Evolutionary conservation across 92 coral and sea anemone species (phyloP).

Genomic region (Umimayanthus chanpuru): DNA sequence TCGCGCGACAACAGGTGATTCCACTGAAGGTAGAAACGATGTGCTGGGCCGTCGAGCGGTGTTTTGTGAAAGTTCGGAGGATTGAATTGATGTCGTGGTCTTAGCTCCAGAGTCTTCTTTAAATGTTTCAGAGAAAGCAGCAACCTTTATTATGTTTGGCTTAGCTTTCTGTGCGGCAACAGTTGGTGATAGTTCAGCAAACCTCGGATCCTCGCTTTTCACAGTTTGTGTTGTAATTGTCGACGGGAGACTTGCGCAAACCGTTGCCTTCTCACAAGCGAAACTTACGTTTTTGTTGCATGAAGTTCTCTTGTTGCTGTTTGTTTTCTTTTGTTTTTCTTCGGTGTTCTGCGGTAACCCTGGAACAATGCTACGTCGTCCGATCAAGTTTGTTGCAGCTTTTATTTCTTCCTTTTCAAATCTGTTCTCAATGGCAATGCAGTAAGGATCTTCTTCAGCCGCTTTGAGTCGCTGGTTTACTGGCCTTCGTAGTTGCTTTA

Average conservation of each 20-base stretch:
- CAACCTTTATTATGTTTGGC: not conserved
- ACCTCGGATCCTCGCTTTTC: not conserved
- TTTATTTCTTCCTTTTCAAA: slow-evolving; percentile 23
- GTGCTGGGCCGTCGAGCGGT: slow-evolving; percentile 27
- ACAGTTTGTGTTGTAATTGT: not conserved
- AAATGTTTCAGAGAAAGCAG: not conserved
- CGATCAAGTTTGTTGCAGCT: not conserved
- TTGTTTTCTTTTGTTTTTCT: slow-evolving; percentile 18
- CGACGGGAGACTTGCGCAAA: not conserved
- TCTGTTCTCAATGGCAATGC: slow-evolving; percentile 38
- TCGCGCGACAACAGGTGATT: not conserved
- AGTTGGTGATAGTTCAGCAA: not conserved
- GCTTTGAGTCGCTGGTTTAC: slow-evolving; percentile 45
- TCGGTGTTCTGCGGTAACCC: slow-evolving; percentile 16
- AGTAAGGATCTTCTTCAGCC: slow-evolving; percentile 2
- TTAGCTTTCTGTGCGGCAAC: not conserved
- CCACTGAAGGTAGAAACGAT: not conserved
- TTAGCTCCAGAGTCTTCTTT: not conserved
- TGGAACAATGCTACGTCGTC: not conserved
- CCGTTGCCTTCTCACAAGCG: not conserved
- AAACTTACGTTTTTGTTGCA: slow-evolving; percentile 5
- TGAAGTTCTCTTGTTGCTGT: not conserved
- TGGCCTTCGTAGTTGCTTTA: slow-evolving; percentile 73
- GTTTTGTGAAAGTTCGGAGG: not conserved
- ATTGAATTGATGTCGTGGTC: not conserved